Base-by-base conservation (phyloP, 2,888 invertebrate genomes). In the Drosophila robusta region DNA sequence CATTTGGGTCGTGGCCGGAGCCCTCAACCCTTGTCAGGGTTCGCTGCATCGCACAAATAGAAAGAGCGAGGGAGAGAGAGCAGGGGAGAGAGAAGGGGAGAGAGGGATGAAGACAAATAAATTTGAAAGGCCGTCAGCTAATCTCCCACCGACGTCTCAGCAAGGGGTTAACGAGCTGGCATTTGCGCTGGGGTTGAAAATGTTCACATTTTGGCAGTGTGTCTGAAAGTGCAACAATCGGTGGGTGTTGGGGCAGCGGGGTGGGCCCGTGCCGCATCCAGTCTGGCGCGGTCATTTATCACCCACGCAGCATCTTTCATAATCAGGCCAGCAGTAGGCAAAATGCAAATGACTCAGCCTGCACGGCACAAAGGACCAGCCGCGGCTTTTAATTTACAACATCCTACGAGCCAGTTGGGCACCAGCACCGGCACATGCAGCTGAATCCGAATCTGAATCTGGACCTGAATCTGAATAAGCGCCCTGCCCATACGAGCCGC, bases 301-400 rank as follows among this genome's bases (percentile, higher is more conserved):
- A 90, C 90, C 87, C 87, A 90, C 90, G 89, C 90, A 90, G 90
- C 90, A 90, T 90, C 90, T 90, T 91, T 90, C 90, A 90, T 91
- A 90, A 90, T 90, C 90, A 91, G 90, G 68, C 88, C 80, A 80
- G 83, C 74, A 72, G 72, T 72, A 77, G 85, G 74, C 83, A 80
- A 90, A 85, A 90, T 90, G 91, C 90, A 90, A 90, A 90, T 90
- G 90, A 90, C 83, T 89, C 78, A 88, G 86, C 51, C 56, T 61
- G 54, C 66, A 55, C 64, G 65, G 77, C 71, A 86, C 85, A 87
- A 89, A 86, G 89, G 85, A 88, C 83, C 77, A 77, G 78, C 77
- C 80, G 79, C 84, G 88, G 87, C 89, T 90, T 89, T 90, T 85
- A 90, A 90, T 90, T 90, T 90, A 90, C 90, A 80, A 81, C 89